These are phyloP conservation scores for Clarias gariepinus DNA, from an alignment of 2,113 vertebrate species.

Conservation along the genomic window DNA sequence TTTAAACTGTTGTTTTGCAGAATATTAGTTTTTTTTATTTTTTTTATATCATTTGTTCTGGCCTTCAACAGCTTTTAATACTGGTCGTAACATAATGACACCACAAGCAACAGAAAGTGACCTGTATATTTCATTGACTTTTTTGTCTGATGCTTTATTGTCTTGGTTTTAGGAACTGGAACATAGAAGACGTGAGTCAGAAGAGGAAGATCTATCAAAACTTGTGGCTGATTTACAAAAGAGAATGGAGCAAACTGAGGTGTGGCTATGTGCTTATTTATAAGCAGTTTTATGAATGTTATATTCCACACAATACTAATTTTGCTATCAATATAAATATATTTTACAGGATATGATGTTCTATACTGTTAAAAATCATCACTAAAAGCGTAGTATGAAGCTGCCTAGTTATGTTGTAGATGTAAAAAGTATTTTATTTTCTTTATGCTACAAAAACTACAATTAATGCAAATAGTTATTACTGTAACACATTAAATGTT, in stretches of 20 bases:
- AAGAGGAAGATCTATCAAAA: constrained; percentile 89
- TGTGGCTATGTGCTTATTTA: constrained; percentile 60
- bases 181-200: constrained; percentile 81
- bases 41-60: background rate
- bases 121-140: background rate
- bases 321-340: background rate
- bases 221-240: constrained; percentile 96
- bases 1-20: background rate
- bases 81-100: background rate
- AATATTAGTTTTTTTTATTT: background rate
- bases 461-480: background rate
- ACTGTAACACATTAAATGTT: background rate
- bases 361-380: background rate
- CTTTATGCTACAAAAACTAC: background rate
- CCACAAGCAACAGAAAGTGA: background rate
- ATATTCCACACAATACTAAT: background rate
- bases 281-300: background rate
- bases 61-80: background rate
- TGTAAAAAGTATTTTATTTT: background rate
- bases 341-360: background rate
- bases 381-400: background rate
- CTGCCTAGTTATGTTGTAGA: background rate
- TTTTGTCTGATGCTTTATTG: constrained; percentile 27
- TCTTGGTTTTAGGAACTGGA: constrained; percentile 82
- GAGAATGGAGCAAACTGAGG: constrained; percentile 92